Evolutionary conservation across 2,113 vertebrate species (phyloP).

Genomic region (Telmatochromis sp.): DNA sequence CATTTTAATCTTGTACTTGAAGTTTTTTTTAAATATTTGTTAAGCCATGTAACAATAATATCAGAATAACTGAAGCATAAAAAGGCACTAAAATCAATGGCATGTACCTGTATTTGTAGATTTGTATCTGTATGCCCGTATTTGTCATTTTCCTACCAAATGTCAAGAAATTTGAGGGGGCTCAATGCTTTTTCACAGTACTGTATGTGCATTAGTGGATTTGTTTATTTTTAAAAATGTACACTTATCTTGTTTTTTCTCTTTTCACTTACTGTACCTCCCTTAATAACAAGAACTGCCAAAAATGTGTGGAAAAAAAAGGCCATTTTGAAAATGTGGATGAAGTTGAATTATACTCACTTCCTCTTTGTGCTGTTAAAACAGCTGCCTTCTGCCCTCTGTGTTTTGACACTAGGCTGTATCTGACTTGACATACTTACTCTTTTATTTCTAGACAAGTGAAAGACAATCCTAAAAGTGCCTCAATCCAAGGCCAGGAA

Average conservation of each 20-base stretch:
- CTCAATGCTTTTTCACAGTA: background rate
- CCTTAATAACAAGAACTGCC: background rate
- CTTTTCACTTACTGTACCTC: background rate
- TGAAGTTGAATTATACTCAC: background rate
- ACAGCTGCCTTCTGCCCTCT: background rate
- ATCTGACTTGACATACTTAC: background rate
- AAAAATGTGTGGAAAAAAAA: background rate
- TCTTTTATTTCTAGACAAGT: background rate
- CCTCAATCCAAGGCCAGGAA: slow-evolving; percentile 63
- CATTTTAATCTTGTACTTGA: background rate
- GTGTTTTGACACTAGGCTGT: background rate
- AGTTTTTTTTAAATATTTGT: fast-evolving
- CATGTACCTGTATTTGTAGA: background rate
- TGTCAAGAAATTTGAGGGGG: background rate
- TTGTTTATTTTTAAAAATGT: background rate
- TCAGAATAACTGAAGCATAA: background rate
- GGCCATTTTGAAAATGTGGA: background rate
- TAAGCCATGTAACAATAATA: background rate
- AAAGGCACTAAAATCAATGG: background rate
- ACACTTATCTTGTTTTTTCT: background rate
- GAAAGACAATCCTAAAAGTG: background rate
- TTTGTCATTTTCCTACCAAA: background rate
- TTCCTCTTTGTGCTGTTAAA: background rate
- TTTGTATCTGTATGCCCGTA: background rate
- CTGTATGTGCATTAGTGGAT: background rate